These are phyloP conservation scores for Drosophila murphyi DNA, from an alignment of 1,140 invertebrate species.

Conservation along the genomic window DNA sequence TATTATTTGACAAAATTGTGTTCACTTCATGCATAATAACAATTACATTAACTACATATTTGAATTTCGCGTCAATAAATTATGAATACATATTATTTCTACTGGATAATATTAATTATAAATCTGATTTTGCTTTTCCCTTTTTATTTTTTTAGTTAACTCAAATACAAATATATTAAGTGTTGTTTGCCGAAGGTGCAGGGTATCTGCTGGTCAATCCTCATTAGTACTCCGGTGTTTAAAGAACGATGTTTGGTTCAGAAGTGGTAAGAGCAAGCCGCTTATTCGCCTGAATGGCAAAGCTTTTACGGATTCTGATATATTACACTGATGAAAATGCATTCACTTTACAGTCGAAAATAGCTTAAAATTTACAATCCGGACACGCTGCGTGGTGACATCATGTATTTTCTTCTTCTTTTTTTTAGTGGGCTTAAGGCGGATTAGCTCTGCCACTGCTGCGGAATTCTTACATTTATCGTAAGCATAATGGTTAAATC, in stretches of 20 bases:
- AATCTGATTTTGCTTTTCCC: not conserved
- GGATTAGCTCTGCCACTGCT: not conserved
- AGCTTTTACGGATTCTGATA: constrained; percentile 34
- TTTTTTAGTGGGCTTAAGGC: not conserved
- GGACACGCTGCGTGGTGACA: not conserved
- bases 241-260: not conserved
- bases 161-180: no score
- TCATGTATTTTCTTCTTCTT: not conserved
- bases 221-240: not conserved
- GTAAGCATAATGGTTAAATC: not conserved
- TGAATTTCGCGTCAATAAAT: no score
- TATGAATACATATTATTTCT: no score
- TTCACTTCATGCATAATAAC: no score
- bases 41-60: no score
- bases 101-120: no score
- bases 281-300: constrained; percentile 41
- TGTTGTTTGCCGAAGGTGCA: no score
- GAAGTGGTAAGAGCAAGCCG: constrained; percentile 15
- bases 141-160: no score
- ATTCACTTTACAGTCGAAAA: constrained; percentile 8
- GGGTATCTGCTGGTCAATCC: not conserved
- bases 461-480: no score
- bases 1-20: no score
- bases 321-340: constrained; percentile 25
- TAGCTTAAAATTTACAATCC: no score